phyloP scores from a whole-genome alignment of 2,888 invertebrate species.

The Chloromyia formosa region DNA sequence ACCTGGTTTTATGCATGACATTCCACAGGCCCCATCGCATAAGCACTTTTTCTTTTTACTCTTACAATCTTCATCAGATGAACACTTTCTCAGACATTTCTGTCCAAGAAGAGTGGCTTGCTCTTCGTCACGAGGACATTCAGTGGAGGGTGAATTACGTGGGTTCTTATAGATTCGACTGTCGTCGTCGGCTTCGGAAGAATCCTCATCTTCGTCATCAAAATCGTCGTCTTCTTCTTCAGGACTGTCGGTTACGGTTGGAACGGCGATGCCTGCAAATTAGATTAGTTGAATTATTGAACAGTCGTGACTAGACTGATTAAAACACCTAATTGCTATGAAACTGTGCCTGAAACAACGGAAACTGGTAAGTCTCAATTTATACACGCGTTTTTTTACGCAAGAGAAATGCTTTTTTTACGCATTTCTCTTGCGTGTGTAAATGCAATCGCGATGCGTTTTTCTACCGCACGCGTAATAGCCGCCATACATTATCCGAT shows the following conservation, averaged over 20 bases:
- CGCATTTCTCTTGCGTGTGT: too few relatives aligned
- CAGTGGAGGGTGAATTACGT: slow-evolving; percentile 84
- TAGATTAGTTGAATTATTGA: too few relatives aligned
- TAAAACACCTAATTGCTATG: too few relatives aligned
- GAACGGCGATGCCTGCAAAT: slow-evolving; percentile 50
- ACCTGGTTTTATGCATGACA: slow-evolving; percentile 98
- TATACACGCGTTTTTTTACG: too few relatives aligned
- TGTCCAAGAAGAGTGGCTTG: slow-evolving; percentile 85
- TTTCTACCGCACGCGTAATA: too few relatives aligned
- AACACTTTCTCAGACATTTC: slow-evolving; percentile 91
- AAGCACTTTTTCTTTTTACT: slow-evolving; percentile 96
- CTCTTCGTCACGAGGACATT: slow-evolving; percentile 86
- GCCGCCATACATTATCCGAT: too few relatives aligned
- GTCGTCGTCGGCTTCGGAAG: slow-evolving; percentile 77
- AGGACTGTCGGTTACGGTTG: slow-evolving; percentile 52
- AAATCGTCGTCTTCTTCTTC: slow-evolving; percentile 68
- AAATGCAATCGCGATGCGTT: too few relatives aligned
- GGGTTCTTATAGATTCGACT: slow-evolving; percentile 88
- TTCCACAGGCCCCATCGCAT: slow-evolving; percentile 96
- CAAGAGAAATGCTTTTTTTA: too few relatives aligned
- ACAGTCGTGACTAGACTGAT: too few relatives aligned
- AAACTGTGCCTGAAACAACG: too few relatives aligned
- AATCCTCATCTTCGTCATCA: slow-evolving; percentile 66
- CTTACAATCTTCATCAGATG: slow-evolving; percentile 93
- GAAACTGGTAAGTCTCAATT: too few relatives aligned